A percentile compares a stretch with the other conserved stretches of the same genome.
Conservation (phyloP, 2,797 vertebrate species). For the Muraenolepis orangiensis region DNA sequence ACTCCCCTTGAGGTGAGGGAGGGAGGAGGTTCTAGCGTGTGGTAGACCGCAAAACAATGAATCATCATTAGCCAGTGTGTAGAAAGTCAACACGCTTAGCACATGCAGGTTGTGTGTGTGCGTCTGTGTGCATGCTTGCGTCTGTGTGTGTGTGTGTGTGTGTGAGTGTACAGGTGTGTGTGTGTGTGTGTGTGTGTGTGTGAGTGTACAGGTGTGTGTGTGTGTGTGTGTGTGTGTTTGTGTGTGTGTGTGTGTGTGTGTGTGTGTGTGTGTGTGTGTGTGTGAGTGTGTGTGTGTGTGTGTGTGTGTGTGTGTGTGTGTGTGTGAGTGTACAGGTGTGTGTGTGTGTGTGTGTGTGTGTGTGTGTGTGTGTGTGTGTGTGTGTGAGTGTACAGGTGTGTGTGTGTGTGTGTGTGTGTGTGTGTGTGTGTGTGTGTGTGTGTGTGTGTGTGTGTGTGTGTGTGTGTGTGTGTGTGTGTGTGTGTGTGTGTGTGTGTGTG, state of each 20-base stretch:
- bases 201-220: too few relatives aligned
- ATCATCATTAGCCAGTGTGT: conserved; percentile 66
- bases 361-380: neutral
- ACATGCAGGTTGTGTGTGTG: conserved; percentile 13
- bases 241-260: too few relatives aligned
- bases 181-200: too few relatives aligned
- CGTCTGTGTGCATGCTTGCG: neutral
- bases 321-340: neutral
- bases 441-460: neutral
- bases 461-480: neutral
- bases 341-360: neutral
- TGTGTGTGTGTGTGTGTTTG: too few relatives aligned
- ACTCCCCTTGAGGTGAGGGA: conserved; percentile 67
- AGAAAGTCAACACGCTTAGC: conserved; percentile 59
- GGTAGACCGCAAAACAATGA: conserved; percentile 66
- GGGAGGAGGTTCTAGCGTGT: conserved; percentile 52
- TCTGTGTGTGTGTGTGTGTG: neutral
- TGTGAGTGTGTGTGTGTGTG: neutral
- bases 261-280: neutral
- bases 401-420: too few relatives aligned
- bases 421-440: too few relatives aligned
- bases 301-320: neutral
- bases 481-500: too few relatives aligned
- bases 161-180: too few relatives aligned
- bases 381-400: neutral